Conservation (phyloP, 2,113 vertebrate species). For the Thunnus thynnus region DNA sequence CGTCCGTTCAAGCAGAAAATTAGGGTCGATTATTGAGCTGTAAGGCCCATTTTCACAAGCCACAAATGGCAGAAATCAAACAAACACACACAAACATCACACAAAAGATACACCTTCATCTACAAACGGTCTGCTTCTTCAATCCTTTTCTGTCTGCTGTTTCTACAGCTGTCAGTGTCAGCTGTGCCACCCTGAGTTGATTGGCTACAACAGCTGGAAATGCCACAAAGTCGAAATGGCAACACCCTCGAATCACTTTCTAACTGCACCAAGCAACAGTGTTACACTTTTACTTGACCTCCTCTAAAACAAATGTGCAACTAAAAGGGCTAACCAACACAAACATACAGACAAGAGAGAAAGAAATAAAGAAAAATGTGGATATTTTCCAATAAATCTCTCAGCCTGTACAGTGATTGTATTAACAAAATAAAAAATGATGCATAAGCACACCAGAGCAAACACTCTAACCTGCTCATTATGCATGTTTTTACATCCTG, state of each 20-base stretch:
- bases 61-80: background rate
- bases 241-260: background rate
- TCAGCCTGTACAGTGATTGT: background rate
- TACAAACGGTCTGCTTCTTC: background rate
- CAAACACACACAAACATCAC: background rate
- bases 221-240: background rate
- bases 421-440: background rate
- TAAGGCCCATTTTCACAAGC: background rate
- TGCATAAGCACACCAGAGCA: background rate
- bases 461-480: background rate
- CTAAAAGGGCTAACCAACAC: background rate
- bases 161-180: constrained; percentile 49
- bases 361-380: background rate
- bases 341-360: background rate
- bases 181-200: constrained; percentile 47
- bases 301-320: too few species aligned
- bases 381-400: background rate
- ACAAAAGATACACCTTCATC: background rate
- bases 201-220: constrained; percentile 63
- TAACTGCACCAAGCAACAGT: background rate
- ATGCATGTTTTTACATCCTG: too few species aligned
- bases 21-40: constrained; percentile 3
- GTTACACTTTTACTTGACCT: background rate
- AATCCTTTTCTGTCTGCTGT: background rate
- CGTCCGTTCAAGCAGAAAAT: constrained; percentile 22